These are phyloP conservation scores for Mionectes macconnelli DNA, from an alignment of 2,113 vertebrate species.

Conservation along the genomic window DNA sequence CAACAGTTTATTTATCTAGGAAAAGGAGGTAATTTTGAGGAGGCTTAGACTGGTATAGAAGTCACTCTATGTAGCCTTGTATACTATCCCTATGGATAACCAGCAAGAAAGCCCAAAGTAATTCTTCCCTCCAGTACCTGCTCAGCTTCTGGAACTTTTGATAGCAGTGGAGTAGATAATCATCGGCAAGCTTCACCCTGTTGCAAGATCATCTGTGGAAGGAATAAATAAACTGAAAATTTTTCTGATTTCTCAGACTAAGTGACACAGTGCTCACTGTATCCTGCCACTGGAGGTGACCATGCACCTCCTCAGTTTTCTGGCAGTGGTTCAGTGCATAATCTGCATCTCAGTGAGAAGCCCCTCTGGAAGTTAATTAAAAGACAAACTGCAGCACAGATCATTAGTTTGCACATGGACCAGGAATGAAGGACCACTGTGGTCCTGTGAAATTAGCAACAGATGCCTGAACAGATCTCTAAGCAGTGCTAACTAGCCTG, in stretches of 20 bases:
- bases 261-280: neutral
- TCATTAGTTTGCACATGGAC: constrained; percentile 18
- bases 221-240: neutral
- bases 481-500: neutral
- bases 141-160: neutral
- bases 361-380: constrained; percentile 42
- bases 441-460: constrained; percentile 4
- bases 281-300: neutral
- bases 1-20: neutral
- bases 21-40: neutral
- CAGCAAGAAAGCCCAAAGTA: neutral
- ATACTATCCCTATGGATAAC: neutral
- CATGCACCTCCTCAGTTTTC: neutral
- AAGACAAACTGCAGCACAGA: constrained; percentile 27
- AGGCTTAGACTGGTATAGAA: neutral
- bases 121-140: neutral
- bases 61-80: neutral
- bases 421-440: neutral
- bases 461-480: constrained; percentile 28
- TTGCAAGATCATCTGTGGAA: neutral
- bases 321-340: neutral
- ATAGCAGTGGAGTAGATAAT: neutral
- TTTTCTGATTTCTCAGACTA: neutral
- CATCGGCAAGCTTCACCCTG: neutral
- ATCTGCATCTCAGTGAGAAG: neutral